phyloP scores from a whole-genome alignment of 2,888 invertebrate species.

The Mantis religiosa region DNA sequence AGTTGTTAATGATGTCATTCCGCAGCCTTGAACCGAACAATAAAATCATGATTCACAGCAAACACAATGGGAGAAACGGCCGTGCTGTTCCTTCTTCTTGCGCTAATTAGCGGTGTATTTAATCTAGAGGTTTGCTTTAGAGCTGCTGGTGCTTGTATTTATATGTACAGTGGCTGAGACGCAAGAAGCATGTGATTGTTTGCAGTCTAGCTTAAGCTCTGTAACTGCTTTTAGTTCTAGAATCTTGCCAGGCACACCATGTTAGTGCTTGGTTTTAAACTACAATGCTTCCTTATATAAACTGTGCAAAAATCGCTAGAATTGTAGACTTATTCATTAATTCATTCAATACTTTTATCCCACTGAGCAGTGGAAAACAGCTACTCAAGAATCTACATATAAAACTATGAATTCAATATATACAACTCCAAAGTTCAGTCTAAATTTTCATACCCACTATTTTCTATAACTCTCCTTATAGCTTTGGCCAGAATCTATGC shows the following conservation, averaged over 20 bases:
- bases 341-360: too few relatives aligned
- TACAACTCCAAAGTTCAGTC: too few relatives aligned
- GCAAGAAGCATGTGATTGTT: background rate
- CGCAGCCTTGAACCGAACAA: background rate
- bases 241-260: background rate
- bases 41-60: constrained; percentile 3
- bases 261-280: background rate
- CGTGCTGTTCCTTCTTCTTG: constrained; percentile 1
- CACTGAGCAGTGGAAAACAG: too few relatives aligned
- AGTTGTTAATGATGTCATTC: constrained; percentile 9
- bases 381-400: too few relatives aligned
- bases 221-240: background rate
- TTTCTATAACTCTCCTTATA: too few relatives aligned
- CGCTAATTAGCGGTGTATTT: constrained; percentile 9
- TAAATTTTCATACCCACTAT: too few relatives aligned
- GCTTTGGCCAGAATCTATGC: too few relatives aligned
- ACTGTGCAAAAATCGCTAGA: too few relatives aligned
- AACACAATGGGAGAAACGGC: background rate
- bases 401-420: too few relatives aligned
- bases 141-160: background rate
- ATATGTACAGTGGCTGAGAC: background rate
- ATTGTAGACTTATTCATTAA: too few relatives aligned
- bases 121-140: background rate
- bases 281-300: too few relatives aligned
- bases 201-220: background rate